A percentile compares a stretch with the other conserved stretches of the same genome.
Conservation (phyloP, 1,140 invertebrate genomes). For the Mesaphorura yosii region DNA sequence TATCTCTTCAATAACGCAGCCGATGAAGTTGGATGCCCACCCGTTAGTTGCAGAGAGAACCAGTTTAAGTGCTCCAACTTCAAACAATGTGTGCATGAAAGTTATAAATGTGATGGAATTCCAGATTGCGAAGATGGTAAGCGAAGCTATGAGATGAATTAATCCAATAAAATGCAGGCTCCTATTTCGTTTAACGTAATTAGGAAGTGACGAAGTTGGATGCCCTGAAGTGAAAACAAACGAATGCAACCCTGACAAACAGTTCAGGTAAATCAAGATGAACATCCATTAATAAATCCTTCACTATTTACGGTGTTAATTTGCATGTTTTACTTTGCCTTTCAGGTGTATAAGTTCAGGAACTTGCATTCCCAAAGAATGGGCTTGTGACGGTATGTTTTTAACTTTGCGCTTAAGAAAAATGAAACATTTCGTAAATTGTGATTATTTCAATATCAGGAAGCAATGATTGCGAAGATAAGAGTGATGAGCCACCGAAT, state of each 20-base stretch:
- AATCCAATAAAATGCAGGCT: too few relatives aligned
- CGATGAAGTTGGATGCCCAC: conserved; percentile 92
- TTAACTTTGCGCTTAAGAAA: conserved; percentile 41
- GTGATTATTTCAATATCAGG: too few relatives aligned
- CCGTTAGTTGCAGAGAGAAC: conserved; percentile 78
- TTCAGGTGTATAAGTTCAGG: conserved; percentile 53
- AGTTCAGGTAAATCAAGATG: conserved; percentile 55
- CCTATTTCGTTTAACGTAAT: too few relatives aligned
- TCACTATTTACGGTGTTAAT: too few relatives aligned
- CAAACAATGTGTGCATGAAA: conserved; percentile 82
- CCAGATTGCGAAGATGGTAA: conserved; percentile 78
- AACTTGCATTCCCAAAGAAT: conserved; percentile 83
- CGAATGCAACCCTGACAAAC: conserved; percentile 75
- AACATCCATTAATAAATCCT: too few relatives aligned
- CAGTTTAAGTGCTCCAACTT: conserved; percentile 88
- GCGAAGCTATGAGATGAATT: too few relatives aligned
- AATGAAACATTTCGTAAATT: neutral
- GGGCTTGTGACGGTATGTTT: conserved; percentile 65
- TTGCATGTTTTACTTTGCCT: conserved; percentile 5
- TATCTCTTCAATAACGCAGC: neutral
- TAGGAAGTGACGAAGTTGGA: conserved; percentile 35
- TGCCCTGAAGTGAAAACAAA: conserved; percentile 42
- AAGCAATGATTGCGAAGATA: conserved; percentile 31
- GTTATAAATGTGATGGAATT: conserved; percentile 79
- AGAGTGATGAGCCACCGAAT: conserved; percentile 73